phyloP scores from a whole-genome alignment of 2,113 vertebrate species.

The Patagioenas fasciata region DNA sequence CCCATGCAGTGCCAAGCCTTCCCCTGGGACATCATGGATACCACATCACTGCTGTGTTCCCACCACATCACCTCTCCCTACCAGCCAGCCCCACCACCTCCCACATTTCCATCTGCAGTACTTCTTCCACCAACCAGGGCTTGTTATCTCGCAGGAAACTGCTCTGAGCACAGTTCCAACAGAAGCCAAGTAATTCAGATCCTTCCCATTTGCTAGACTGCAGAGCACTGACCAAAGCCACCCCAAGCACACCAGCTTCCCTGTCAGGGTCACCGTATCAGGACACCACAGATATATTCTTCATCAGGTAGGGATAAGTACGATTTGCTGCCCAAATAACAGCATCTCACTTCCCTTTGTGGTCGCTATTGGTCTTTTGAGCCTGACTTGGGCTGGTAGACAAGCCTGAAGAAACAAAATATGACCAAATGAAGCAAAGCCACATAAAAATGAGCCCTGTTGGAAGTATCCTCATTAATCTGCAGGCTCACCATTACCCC shows the following conservation, averaged over 20 bases:
- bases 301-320: not conserved
- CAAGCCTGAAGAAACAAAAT: not conserved
- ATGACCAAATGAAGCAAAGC: not conserved
- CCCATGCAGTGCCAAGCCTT: fast-evolving
- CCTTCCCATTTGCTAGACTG: not conserved
- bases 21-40: fast-evolving
- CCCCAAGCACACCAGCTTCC: not conserved
- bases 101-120: not conserved
- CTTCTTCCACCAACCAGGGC: not conserved
- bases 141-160: not conserved
- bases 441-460: fast-evolving
- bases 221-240: not conserved
- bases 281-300: not conserved
- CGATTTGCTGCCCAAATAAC: not conserved
- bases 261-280: not conserved
- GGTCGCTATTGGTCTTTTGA: not conserved
- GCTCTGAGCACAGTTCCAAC: not conserved
- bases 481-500: not conserved
- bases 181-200: not conserved
- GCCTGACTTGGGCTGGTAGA: not conserved
- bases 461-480: not conserved
- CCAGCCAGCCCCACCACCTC: not conserved
- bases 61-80: not conserved
- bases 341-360: not conserved
- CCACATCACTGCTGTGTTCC: not conserved